Base-by-base conservation (phyloP, 2,797 vertebrate genomes). In the Gephyroberyx darwinii region DNA sequence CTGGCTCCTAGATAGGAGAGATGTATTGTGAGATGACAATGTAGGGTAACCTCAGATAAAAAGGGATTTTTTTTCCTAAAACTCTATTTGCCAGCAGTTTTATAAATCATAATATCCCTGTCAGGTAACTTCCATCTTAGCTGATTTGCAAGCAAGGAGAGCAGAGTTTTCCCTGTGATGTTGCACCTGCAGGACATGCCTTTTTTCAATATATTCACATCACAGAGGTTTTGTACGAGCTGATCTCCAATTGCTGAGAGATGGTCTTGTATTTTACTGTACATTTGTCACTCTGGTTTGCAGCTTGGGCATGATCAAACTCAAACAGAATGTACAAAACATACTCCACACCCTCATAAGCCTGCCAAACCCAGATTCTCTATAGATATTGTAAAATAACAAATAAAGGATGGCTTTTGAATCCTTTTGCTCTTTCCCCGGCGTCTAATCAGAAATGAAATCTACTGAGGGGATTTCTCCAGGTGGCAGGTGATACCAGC, bases 401-500 rank as follows among this genome's bases (percentile, higher is more conserved):
- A 93, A 93, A 92, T 87, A 91, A 67, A 80, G 84, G 88, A 78
- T 52, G 77, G 60, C 90, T 92, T 88, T 91, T 92, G 89, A 92
- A 87, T 89, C 65, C 33, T 43, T 86, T 86, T 77, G 65, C 68
- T 16, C 84, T 88, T 74, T 65, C 68, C 57, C 8, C 13, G 26
- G 64, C 8, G 5, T 81, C 83, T 92, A 92, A 94, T 94, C 94
- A 89, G 84, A 54, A 58, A 61, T 69, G 65, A 69, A 71, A 93
- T 94, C 93, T 92, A 43, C 78, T 53, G 75, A 78, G 70, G 77
- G 53, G 33, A 89, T 90, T 89, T 82, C 82, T 86, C 75, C 91
- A 91, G 91, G 92, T 94, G 92, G 88, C 90, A 91, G 88, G 86
- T 92, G 90, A 93, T 85, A 83, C 75, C 74, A 77, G 70, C 71